Conservation (phyloP, 2,797 vertebrate genomes). For the Enteromius paludinosus region DNA sequence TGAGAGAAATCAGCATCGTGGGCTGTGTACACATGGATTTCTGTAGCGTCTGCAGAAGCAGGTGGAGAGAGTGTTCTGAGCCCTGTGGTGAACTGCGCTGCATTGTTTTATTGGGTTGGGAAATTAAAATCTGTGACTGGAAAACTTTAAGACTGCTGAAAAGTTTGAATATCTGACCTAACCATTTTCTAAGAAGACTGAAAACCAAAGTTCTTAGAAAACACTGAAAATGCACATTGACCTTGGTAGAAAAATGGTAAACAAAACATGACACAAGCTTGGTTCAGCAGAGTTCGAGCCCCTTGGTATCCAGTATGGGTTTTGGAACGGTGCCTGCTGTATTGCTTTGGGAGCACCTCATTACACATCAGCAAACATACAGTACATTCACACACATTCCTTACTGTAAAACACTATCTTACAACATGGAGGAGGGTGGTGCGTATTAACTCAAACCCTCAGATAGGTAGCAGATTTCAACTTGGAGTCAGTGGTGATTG, state of each 20-base stretch:
- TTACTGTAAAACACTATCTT: conserved; percentile 26
- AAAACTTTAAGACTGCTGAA: conserved; percentile 1
- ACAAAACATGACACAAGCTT: not conserved
- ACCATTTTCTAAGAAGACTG: not conserved
- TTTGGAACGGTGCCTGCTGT: conserved; percentile 29
- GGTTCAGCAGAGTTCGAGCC: conserved; percentile 6
- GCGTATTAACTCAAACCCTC: conserved; percentile 1
- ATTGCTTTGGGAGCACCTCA: conserved; percentile 49
- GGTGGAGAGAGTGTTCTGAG: conserved; percentile 23
- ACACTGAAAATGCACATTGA: conserved; percentile 9
- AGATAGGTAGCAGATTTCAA: conserved; percentile 17
- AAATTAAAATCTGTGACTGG: conserved; percentile 31
- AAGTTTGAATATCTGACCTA: conserved; percentile 14
- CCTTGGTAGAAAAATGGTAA: conserved; percentile 3
- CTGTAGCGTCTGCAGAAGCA: conserved; percentile 15
- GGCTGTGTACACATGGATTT: conserved; percentile 26
- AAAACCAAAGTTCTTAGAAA: not conserved
- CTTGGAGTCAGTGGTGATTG: conserved; percentile 7
- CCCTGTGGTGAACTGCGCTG: conserved; percentile 22
- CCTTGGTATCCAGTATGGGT: not conserved
- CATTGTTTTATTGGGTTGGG: conserved; percentile 28
- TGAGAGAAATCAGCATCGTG: not conserved
- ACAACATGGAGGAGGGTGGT: conserved; percentile 36
- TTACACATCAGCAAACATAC: conserved; percentile 17
- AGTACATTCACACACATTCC: conserved; percentile 10